Evolutionary conservation across 2,113 vertebrate species (phyloP).

Genomic region (Haemorhous mexicanus): DNA sequence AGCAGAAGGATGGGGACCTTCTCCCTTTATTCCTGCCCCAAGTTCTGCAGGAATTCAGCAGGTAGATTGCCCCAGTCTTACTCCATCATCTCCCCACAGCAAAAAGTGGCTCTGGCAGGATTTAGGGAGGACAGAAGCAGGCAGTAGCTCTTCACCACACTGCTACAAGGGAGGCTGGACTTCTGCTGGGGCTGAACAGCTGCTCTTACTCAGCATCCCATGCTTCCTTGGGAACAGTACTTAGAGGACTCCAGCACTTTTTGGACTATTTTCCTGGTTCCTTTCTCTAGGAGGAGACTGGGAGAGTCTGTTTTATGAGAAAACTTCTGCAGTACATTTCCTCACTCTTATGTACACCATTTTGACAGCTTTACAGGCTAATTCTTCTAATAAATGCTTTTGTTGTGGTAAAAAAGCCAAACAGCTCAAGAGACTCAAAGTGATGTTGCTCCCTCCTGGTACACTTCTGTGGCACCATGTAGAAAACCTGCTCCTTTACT

Average conservation of each 20-base stretch:
- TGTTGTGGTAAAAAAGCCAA: background rate
- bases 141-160: background rate
- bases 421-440: background rate
- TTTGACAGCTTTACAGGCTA: background rate
- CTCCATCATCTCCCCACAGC: accelerated
- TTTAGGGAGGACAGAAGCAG: background rate
- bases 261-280: background rate
- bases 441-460: background rate
- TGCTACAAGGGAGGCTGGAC: background rate
- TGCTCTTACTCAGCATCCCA: background rate
- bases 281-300: background rate
- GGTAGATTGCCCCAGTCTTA: accelerated
- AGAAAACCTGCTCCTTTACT: background rate
- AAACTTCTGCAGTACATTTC: background rate
- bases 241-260: background rate
- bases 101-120: background rate
- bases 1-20: background rate
- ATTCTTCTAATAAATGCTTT: background rate
- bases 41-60: background rate
- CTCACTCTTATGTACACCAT: background rate
- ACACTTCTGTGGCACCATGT: background rate
- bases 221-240: background rate
- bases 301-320: background rate
- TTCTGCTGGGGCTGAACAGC: background rate
- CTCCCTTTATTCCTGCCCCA: background rate